Evolutionary conservation across 2,888 invertebrate genomes (phyloP).

Genomic region (Hyles lineata): DNA sequence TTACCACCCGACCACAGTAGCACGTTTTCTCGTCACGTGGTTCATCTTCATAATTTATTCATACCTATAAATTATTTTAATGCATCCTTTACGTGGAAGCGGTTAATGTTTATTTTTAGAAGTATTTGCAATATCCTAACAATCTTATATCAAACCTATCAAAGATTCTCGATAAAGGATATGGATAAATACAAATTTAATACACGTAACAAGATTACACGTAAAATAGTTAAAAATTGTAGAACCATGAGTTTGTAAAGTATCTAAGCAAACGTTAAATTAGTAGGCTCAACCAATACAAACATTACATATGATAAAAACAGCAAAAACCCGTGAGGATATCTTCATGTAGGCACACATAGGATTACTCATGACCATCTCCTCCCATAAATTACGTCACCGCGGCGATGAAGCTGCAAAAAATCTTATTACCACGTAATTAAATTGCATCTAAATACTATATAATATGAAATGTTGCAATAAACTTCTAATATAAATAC

Average conservation of each 20-base stretch:
- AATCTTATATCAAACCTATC: neutral
- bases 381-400: slow-evolving; percentile 1
- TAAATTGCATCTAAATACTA: slow-evolving; percentile 16
- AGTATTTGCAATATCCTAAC: slow-evolving; percentile 26
- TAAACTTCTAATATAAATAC: slow-evolving; percentile 30
- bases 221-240: neutral
- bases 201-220: neutral
- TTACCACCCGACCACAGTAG: slow-evolving; percentile 30
- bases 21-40: slow-evolving; percentile 43
- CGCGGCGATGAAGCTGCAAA: slow-evolving; percentile 1
- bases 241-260: neutral
- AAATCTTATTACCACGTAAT: neutral
- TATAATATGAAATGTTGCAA: slow-evolving; percentile 24
- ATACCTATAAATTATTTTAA: slow-evolving; percentile 26
- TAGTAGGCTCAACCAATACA: neutral
- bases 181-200: neutral
- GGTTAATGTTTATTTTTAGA: slow-evolving; percentile 25
- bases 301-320: neutral
- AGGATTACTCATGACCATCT: slow-evolving; percentile 8
- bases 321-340: neutral
- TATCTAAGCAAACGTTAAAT: neutral
- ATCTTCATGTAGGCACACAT: neutral
- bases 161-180: slow-evolving; percentile 6
- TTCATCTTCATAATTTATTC: slow-evolving; percentile 21
- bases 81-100: slow-evolving; percentile 26